These are phyloP conservation scores for Coturnix japonica DNA, from an alignment of 2,113 vertebrate species.

Conservation along the genomic window DNA sequence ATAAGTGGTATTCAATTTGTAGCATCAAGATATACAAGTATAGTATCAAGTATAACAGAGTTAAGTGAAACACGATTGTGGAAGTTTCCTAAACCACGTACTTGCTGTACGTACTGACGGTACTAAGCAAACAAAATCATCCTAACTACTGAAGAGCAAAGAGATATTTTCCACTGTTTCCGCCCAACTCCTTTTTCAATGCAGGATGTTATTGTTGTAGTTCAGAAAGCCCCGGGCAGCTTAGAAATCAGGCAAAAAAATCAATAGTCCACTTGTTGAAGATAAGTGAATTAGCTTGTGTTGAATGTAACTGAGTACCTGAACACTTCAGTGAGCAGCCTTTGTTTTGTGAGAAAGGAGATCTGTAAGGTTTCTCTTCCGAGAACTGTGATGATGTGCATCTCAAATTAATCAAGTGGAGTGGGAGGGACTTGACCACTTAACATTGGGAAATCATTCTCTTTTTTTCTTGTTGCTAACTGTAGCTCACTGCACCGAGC, in stretches of 20 bases:
- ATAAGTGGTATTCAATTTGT: neutral
- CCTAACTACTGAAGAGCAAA: constrained; percentile 56
- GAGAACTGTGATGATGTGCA: neutral
- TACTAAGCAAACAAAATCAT: constrained; percentile 41
- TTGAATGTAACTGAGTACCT: constrained; percentile 81
- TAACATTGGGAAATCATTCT: constrained; percentile 25
- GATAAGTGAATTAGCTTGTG: constrained; percentile 82
- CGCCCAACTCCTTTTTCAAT: neutral
- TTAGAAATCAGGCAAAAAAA: constrained; percentile 82
- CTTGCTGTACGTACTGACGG: neutral
- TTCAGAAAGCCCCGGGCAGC: constrained; percentile 78
- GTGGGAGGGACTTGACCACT: constrained; percentile 31
- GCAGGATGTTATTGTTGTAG: constrained; percentile 72
- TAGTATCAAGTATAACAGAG: neutral
- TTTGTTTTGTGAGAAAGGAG: constrained; percentile 72
- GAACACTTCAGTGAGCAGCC: constrained; percentile 77
- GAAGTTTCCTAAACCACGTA: neutral
- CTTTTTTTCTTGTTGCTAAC: constrained; percentile 1
- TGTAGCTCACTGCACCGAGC: neutral
- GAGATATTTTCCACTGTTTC: constrained; percentile 51
- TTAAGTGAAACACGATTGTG: neutral
- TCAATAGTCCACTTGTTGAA: constrained; percentile 86
- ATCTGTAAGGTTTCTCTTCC: constrained; percentile 65
- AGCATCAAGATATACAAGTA: neutral
- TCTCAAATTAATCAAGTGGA: constrained; percentile 58